Conservation (phyloP, 1,140 invertebrate genomes). For the Pseudomyrmex flavicornis region DNA sequence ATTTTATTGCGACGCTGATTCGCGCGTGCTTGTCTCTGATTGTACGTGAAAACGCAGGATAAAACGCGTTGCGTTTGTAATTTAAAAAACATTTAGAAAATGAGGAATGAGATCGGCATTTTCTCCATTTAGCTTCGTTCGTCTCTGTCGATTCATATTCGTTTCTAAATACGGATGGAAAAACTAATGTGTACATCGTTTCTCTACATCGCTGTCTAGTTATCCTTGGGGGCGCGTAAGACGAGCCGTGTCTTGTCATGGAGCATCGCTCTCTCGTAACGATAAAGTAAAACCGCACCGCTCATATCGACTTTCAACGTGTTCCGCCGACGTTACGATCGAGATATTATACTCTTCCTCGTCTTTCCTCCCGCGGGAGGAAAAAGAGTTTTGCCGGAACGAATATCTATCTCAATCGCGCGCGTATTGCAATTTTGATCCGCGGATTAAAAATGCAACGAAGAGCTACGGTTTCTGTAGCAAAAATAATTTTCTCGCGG, state of each 20-base stretch:
- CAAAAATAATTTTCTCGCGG: too few relatives aligned
- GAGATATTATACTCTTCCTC: slow-evolving; percentile 3
- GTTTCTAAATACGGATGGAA: too few relatives aligned
- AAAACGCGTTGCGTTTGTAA: too few relatives aligned
- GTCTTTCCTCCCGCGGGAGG: background rate
- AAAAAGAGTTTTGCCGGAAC: background rate
- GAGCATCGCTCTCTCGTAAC: background rate
- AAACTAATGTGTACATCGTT: background rate
- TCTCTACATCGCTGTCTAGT: background rate
- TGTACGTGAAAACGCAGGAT: too few relatives aligned
- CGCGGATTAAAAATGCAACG: background rate
- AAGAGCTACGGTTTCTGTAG: too few relatives aligned
- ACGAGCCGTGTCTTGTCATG: background rate
- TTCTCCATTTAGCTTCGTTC: too few relatives aligned
- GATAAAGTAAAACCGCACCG: slow-evolving; percentile 35
- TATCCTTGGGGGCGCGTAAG: slow-evolving; percentile 14
- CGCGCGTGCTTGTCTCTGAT: too few relatives aligned
- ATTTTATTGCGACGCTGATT: too few relatives aligned
- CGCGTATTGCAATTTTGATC: background rate
- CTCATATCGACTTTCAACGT: slow-evolving; percentile 32
- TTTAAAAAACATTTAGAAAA: too few relatives aligned
- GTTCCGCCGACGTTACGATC: background rate
- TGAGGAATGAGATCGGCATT: too few relatives aligned
- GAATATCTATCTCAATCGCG: background rate
- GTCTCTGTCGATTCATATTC: too few relatives aligned